Percentiles rank a stretch among this genome's conserved stretches.
These are phyloP conservation scores for Palythoa caribaeorum DNA, from an alignment of 92 coral and sea anemone genomes.

Conservation along the genomic window DNA sequence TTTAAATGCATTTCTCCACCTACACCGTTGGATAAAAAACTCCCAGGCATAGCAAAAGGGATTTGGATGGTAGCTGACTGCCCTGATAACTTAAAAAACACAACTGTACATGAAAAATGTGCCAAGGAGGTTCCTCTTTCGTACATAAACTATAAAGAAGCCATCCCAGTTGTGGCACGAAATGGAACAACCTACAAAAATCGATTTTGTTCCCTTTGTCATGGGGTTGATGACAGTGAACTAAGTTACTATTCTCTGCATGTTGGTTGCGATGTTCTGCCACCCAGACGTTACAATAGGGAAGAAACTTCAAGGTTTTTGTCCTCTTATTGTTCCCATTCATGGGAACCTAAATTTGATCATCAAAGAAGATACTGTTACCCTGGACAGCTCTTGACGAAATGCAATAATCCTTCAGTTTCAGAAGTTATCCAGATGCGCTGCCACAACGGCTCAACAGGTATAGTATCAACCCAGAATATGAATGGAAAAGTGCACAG, in stretches of 20 bases:
- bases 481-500: neutral
- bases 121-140: neutral
- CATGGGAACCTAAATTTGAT: neutral
- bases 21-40: neutral
- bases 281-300: neutral
- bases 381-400: neutral
- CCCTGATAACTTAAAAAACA: neutral
- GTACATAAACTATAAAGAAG: slow-evolving; percentile 17
- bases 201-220: slow-evolving; percentile 67
- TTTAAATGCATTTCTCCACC: neutral
- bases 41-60: neutral
- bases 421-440: neutral
- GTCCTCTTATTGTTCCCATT: neutral
- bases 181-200: slow-evolving; percentile 60
- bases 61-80: slow-evolving; percentile 14
- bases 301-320: neutral
- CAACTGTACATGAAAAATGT: neutral
- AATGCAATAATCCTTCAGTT: neutral
- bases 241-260: neutral
- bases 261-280: neutral
- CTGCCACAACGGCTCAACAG: neutral
- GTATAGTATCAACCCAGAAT: neutral
- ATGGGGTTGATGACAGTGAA: neutral
- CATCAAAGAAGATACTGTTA: slow-evolving; percentile 17
- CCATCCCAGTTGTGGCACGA: slow-evolving; percentile 57